Evolutionary conservation across 1,140 invertebrate species (phyloP), one percentile per base, ranked within the genome.

Genomic region (Cydia fagiglandana): DNA sequence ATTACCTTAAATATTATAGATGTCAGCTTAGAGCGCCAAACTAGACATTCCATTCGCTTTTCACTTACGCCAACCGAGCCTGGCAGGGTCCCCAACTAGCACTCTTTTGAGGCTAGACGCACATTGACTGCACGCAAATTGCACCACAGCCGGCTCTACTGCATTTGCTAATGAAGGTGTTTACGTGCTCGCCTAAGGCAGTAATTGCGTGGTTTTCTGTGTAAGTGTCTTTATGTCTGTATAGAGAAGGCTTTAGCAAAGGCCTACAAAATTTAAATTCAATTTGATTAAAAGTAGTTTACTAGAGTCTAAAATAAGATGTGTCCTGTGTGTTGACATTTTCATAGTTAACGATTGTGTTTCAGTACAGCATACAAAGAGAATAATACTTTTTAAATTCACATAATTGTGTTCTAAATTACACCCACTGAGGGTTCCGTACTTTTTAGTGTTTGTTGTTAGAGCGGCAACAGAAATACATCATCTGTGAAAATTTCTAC

Each of bases 71-170:
- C 28, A 38, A 0, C 64, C 4, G 0, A 34, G 28, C 28, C 30
- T 66, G 30, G 64, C 64, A 66, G 4, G 15, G 64, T 66, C 64
- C 28, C 64, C 64, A 66, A 66, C 64, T 66, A 66, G 64, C 30
- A 30, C 30, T 66, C 64, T 66, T 66, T 66, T 66, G 64, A 66
- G 30, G 15, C 28, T 34, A 66, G 64, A 66, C 30, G 64, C 64
- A 66, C 64, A 66, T 66, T 66, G 64, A 66, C 64, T 28, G 13
- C 64, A 66, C 64, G 30, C 64, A 66, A 66, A 66, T 66, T 66
- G 13, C 61, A 64, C 61, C 61, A 13, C 64, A 15, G 64, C 28
- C 28, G 15, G 30, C 64, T 66, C 64, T 66, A n/a, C 64, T 38
- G 64, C 30, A 66, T 66, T 66, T 38, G 30, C 64, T 66, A 66